A percentile compares a stretch with the other conserved stretches of the same genome.
Conservation (phyloP, 2,888 invertebrate species). For the Plebejus argus region DNA sequence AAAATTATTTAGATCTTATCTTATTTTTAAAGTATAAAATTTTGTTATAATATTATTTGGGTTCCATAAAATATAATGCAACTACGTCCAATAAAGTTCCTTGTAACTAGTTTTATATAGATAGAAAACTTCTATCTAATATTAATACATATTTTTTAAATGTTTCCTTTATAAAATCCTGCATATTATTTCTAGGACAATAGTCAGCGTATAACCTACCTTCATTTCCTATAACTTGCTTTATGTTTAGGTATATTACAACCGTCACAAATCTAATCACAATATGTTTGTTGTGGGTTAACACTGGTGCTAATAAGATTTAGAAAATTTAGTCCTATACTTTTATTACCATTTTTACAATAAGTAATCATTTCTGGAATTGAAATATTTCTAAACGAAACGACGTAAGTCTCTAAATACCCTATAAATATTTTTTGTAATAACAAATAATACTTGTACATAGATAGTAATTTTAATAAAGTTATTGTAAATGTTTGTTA, state of each 20-base stretch:
- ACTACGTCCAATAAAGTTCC: conserved; percentile 24
- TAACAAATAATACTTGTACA: conserved; percentile 15
- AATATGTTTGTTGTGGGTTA: conserved; percentile 16
- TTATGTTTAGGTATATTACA: background rate
- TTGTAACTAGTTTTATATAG: background rate
- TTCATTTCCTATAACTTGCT: background rate
- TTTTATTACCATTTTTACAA: conserved; percentile 10
- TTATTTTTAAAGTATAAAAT: background rate
- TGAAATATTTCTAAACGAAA: conserved; percentile 12
- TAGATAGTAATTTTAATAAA: conserved; percentile 30
- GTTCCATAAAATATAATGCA: background rate
- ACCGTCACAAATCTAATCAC: conserved; percentile 4
- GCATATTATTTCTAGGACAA: background rate
- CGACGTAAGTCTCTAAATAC: background rate
- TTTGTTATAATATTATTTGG: background rate
- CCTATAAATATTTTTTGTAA: conserved; percentile 9
- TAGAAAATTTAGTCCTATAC: background rate
- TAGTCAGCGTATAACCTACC: background rate
- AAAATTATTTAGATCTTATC: background rate
- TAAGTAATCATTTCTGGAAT: conserved; percentile 3
- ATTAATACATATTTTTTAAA: background rate
- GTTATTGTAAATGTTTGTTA: conserved; percentile 16
- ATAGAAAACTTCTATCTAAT: background rate
- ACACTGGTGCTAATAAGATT: conserved; percentile 17
- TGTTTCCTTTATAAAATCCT: background rate